Conservation (phyloP, 2,113 vertebrate genomes). For the Phocoena sinus region DNA sequence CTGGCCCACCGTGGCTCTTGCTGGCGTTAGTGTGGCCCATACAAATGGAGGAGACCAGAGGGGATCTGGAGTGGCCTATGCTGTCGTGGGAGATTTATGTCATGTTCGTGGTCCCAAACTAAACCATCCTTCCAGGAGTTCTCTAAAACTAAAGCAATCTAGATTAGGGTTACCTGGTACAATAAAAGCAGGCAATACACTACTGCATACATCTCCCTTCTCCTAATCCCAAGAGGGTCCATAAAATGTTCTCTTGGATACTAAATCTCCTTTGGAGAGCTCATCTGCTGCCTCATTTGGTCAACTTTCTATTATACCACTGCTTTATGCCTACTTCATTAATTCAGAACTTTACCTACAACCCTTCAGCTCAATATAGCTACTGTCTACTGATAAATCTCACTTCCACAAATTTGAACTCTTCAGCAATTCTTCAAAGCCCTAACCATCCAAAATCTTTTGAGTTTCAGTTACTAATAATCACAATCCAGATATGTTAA, state of each 20-base stretch:
- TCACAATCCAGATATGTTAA: not conserved
- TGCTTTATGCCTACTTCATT: not conserved
- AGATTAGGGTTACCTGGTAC: not conserved
- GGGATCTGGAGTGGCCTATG: not conserved
- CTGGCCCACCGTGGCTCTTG: not conserved
- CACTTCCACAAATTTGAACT: conserved; percentile 13
- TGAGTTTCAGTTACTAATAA: not conserved
- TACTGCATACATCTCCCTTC: not conserved
- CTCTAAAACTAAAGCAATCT: not conserved
- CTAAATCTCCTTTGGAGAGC: not conserved
- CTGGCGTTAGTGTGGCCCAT: not conserved
- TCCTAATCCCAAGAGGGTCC: not conserved
- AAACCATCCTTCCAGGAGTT: not conserved
- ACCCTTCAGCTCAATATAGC: not conserved
- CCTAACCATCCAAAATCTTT: not conserved
- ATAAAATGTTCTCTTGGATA: not conserved
- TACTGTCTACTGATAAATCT: not conserved
- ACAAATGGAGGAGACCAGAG: not conserved
- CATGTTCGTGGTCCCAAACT: not conserved
- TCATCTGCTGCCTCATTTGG: not conserved
- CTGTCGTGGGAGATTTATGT: not conserved
- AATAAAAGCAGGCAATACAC: not conserved
- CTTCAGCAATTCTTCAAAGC: conserved; percentile 11
- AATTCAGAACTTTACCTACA: not conserved
- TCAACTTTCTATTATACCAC: not conserved